Base-by-base conservation (phyloP, 2,888 invertebrate genomes). In the Gerosis bhagava region DNA sequence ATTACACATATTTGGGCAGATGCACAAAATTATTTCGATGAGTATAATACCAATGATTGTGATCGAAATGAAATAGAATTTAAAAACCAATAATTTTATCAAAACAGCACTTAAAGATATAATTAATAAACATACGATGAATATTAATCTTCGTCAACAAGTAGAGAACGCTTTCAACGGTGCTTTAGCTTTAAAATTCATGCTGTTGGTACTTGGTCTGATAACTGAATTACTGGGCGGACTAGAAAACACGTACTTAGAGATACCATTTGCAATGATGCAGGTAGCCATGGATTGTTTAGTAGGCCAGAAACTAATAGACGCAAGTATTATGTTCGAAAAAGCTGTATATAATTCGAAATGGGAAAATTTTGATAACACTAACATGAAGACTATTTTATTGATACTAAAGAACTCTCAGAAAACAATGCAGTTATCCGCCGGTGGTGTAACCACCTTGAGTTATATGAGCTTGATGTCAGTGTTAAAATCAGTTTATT, bases 361-460 rank as follows among this genome's bases (percentile, higher is more conserved):
- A 21, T 83, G 83, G 82, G 82, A 83, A 56, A 72, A 73, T 11
- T 81, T 79, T 15, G 65, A 76, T 36, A 63, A 49, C 1, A 12
- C 43, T 1, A 82, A 81, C 37, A 75, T 63, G 71, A 77, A 66
- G 46, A 69, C 67, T 10, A 67, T 81, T 0, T 42, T 70, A 7
- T 28, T 79, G 3, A 70, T 83, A 53, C 56, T 82, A 16, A 70
- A 70, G 41, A 75, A 56, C 36, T 54, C 80, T 0, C 83, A 82
- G 53, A 80, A 70, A 45, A 70, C 70, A 0, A 43, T 79, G 54
- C 62, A 51, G 1, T 24, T 82, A n/a, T 73, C 80, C 1, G 80
- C 79, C 0, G 83, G 81, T 0, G 77, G 78, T 0, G 53, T 82
- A 1, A 59, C 69, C 0, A 62, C 53, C 12, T 56, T 81, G 12